Evolutionary conservation across 2,113 vertebrate genomes (phyloP), one percentile per base, ranked within the genome.

Genomic region (Dipodomys ordii): DNA sequence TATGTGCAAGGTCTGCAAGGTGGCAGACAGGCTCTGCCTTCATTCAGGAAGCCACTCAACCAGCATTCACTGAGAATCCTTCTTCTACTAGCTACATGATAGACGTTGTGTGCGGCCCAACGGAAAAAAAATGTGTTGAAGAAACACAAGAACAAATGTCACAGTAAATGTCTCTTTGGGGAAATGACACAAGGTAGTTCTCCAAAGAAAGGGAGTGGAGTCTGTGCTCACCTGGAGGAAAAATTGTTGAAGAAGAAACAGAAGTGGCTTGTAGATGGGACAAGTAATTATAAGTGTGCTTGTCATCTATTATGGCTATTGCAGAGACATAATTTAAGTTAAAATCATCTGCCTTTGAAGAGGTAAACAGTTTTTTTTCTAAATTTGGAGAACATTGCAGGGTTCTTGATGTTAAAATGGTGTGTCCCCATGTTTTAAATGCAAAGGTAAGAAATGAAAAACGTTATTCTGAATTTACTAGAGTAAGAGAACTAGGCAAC

Each of bases 331-430:
- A 73, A 79, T 72, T 92, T 90, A 65, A 87, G 73, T 88, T 74
- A 71, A 87, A 91, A n/a, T 44, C 18, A 1, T 83, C 69, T 94
- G 27, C 77, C 68, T 90, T 87, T 35, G 44, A 19, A 97, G 39
- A 93, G 78, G 69, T 85, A 90, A 95, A 82, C 23, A 79, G 18
- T 83, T 93, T 90, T 39, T 39, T 39, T 88, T 92, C 77, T 90
- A 84, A 92, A 87, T 77, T 83, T 78, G 69, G 86, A 83, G 76
- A 93, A 67, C 57, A 44, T 35, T 71, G 49, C 7, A n/a, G 71
- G 57, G 15, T 69, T 94, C 60, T 77, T 46, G 53, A 53, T 85
- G 22, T n/a, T 39, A n/a, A 39, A 79, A 57, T 32, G n/a, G n/a
- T 32, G 7, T 22, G 28, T n/a, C 20, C 35, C 62, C 30, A 12